A percentile compares a stretch with the other conserved stretches of the same genome.
Conservation (phyloP, 1,140 invertebrate genomes). For the Sitobion miscanthi region DNA sequence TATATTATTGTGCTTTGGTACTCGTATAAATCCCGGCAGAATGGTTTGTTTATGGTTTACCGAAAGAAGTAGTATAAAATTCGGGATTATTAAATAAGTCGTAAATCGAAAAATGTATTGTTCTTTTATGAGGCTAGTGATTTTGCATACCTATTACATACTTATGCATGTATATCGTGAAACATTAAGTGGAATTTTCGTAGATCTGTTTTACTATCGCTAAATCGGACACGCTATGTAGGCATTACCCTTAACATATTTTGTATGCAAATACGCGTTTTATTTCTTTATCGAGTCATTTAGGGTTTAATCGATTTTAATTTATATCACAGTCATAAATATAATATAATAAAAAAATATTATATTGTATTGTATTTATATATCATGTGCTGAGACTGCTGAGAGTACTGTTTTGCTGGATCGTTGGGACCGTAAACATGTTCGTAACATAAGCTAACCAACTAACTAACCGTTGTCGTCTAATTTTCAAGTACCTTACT, state of each 20-base stretch:
- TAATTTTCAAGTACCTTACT: neutral
- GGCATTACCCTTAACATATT: neutral
- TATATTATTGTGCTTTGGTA: neutral
- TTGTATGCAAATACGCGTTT: neutral
- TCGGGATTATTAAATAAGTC: neutral
- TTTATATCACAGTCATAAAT: neutral
- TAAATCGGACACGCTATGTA: neutral
- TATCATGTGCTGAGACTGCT: no score
- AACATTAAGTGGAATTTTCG: neutral
- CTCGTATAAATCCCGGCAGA: neutral
- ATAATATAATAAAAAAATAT: no score
- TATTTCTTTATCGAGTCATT: constrained; percentile 7
- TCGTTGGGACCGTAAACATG: no score
- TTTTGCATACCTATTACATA: neutral
- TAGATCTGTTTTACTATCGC: neutral
- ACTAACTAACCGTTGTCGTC: neutral
- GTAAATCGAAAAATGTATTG: neutral
- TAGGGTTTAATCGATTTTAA: neutral
- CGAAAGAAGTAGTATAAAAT: neutral
- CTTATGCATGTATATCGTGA: neutral
- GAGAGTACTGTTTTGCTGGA: neutral
- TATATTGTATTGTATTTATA: neutral
- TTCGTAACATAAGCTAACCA: neutral
- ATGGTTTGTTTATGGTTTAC: neutral
- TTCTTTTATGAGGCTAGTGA: neutral